These are phyloP conservation scores for Agrotis ipsilon DNA, from an alignment of 2,888 invertebrate genomes.

Conservation along the genomic window DNA sequence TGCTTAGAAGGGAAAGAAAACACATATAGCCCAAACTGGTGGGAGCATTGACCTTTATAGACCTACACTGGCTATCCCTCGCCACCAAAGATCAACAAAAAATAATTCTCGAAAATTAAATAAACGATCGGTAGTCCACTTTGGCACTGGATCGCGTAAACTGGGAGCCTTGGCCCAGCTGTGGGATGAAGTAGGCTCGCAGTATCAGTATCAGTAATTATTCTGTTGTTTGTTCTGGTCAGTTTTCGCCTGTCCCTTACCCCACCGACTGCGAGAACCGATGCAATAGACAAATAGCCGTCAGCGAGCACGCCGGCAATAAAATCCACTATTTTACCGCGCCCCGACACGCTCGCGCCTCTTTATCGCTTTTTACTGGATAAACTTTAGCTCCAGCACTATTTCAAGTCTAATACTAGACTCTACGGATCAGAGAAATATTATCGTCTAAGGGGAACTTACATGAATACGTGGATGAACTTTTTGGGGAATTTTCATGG, in stretches of 20 bases:
- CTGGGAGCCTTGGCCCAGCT: too few relatives aligned
- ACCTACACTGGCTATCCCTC: too few relatives aligned
- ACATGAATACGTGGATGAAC: neutral
- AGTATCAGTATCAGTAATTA: too few relatives aligned
- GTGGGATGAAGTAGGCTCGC: too few relatives aligned
- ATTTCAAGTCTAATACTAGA: constrained; percentile 45
- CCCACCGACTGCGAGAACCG: constrained; percentile 47
- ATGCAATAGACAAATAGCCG: constrained; percentile 78
- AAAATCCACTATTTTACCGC: constrained; percentile 78
- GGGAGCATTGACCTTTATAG: too few relatives aligned
- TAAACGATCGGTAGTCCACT: too few relatives aligned
- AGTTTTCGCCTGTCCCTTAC: constrained; percentile 22
- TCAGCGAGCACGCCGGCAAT: constrained; percentile 72
- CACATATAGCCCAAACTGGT: too few relatives aligned
- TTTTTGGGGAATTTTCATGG: neutral
- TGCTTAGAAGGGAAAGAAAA: too few relatives aligned
- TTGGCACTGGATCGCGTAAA: too few relatives aligned
- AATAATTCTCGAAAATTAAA: too few relatives aligned
- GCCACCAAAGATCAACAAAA: too few relatives aligned
- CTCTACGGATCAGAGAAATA: constrained; percentile 34
- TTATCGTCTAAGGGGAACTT: constrained; percentile 21
- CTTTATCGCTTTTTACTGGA: constrained; percentile 69
- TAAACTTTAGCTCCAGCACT: constrained; percentile 57
- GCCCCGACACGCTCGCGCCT: constrained; percentile 68
- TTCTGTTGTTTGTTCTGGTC: neutral